Conservation (phyloP, 2,888 invertebrate genomes). For the Amitus sp. region DNA sequence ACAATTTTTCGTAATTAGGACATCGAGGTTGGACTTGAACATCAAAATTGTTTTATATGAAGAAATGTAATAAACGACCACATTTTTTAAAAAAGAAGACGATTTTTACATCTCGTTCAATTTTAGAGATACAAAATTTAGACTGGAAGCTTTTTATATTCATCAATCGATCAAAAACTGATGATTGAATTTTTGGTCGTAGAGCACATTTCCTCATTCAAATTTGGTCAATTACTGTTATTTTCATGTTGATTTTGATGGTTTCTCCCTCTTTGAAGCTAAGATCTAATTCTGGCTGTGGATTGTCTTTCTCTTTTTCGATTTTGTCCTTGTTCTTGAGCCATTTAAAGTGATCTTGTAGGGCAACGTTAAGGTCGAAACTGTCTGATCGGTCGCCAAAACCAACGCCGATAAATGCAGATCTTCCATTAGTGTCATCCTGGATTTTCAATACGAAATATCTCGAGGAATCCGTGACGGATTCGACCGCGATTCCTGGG, state of each 20-base stretch:
- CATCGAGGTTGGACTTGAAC: too few relatives aligned
- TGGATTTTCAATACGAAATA: slow-evolving; percentile 96
- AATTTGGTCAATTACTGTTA: slow-evolving; percentile 74
- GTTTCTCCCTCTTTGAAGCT: slow-evolving; percentile 99
- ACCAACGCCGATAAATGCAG: slow-evolving; percentile 96
- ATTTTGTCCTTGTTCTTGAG: slow-evolving; percentile 84
- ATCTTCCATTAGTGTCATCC: slow-evolving; percentile 88
- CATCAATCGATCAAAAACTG: too few relatives aligned
- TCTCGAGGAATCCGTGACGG: slow-evolving; percentile 96
- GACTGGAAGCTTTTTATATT: too few relatives aligned
- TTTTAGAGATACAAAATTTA: too few relatives aligned
- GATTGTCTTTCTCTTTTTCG: slow-evolving; percentile 81
- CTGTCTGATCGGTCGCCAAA: slow-evolving; percentile 98
- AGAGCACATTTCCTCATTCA: too few relatives aligned
- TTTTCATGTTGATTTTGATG: slow-evolving; percentile 98
- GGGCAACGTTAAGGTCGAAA: slow-evolving; percentile 97
- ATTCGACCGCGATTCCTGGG: slow-evolving; percentile 93
- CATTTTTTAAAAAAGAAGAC: too few relatives aligned
- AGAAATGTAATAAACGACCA: too few relatives aligned
- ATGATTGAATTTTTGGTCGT: too few relatives aligned
- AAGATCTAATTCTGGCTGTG: slow-evolving; percentile 87
- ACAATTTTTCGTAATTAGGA: too few relatives aligned
- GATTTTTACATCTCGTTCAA: too few relatives aligned
- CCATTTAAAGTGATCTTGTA: slow-evolving; percentile 99
- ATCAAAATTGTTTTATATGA: too few relatives aligned